Evolutionary conservation across 2,113 vertebrate genomes (phyloP).

Genomic region (Fregata magnificens): DNA sequence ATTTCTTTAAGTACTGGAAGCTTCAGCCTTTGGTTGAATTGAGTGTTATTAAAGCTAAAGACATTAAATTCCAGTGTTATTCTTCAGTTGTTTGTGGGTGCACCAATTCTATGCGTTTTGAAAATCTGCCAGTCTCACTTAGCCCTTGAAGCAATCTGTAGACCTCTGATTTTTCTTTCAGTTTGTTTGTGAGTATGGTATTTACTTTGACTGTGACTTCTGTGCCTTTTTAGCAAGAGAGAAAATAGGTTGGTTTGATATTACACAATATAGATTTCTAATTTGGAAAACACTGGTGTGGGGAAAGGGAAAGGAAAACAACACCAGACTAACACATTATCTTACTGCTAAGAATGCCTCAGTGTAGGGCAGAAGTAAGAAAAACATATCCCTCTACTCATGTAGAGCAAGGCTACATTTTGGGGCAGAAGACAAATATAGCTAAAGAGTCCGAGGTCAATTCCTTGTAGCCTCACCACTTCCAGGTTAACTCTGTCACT

Average conservation of each 20-base stretch:
- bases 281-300: neutral
- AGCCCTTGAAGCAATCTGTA: neutral
- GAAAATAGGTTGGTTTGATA: neutral
- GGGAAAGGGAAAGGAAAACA: neutral
- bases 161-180: neutral
- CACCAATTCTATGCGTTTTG: accelerated
- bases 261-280: neutral
- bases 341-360: neutral
- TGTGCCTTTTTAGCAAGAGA: neutral
- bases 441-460: neutral
- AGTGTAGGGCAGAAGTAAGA: neutral
- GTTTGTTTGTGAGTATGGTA: neutral
- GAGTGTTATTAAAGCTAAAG: neutral
- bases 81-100: neutral
- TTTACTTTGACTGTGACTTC: neutral
- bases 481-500: neutral
- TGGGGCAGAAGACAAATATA: neutral
- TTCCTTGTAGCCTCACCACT: neutral
- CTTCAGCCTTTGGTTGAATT: neutral
- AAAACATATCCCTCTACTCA: neutral
- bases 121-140: no score
- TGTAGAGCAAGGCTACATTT: neutral
- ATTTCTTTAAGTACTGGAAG: neutral
- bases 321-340: neutral
- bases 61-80: neutral